Conservation (phyloP, 2,113 vertebrate species). For the Polypterus senegalus region DNA sequence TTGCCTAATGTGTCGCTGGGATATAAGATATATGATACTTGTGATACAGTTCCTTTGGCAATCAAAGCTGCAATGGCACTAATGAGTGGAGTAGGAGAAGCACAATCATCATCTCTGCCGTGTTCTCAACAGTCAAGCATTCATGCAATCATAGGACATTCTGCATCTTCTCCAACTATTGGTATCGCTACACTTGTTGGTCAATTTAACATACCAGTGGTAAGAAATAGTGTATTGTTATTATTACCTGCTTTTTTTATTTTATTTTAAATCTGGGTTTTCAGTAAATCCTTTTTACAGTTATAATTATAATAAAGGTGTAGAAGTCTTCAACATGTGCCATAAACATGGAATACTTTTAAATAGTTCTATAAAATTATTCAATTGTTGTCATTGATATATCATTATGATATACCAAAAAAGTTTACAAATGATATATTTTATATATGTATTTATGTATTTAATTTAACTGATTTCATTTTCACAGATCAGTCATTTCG, state of each 20-base stretch:
- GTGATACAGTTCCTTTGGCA: conserved; percentile 16
- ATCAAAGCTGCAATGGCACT: conserved; percentile 22
- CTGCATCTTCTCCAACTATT: conserved; percentile 22
- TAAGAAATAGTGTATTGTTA: conserved; percentile 13
- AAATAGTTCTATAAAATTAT: neutral
- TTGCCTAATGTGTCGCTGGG: conserved; percentile 24
- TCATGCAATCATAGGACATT: conserved; percentile 25
- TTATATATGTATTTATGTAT: neutral
- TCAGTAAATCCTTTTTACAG: neutral
- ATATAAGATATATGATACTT: conserved; percentile 28
- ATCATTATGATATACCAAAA: neutral
- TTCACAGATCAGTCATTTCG: conserved; percentile 11
- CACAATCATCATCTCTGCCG: conserved; percentile 6
- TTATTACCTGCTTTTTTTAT: conserved; percentile 3
- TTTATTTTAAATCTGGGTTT: neutral
- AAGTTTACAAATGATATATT: neutral
- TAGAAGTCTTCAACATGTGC: neutral
- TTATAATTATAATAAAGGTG: neutral
- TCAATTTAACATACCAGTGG: conserved; percentile 19
- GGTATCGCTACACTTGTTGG: conserved; percentile 16
- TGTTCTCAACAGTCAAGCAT: conserved; percentile 21
- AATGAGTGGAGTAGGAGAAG: conserved; percentile 21
- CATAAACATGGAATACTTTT: neutral
- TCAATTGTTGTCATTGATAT: neutral
- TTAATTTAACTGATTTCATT: too few species aligned